Percentiles rank a stretch among this genome's conserved stretches.
Conservation (phyloP, 1,140 invertebrate species). For the Penaeus indicus region DNA sequence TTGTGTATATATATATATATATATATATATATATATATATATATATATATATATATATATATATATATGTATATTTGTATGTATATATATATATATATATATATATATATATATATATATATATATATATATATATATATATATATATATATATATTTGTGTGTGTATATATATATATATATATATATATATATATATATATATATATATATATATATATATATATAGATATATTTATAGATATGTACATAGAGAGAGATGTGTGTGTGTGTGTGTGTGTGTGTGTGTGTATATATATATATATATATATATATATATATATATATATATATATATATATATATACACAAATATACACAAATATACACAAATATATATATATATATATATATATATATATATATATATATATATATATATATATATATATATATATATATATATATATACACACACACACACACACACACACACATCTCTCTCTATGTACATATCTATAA, state of each 20-base stretch:
- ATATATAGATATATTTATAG: too few relatives aligned
- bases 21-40: conserved; percentile 5
- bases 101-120: conserved; percentile 14
- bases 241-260: too few relatives aligned
- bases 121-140: conserved; percentile 17
- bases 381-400: conserved; percentile 14
- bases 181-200: conserved; percentile 6
- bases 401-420: conserved; percentile 3
- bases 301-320: conserved; percentile 14
- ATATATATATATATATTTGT: conserved; percentile 2
- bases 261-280: too few relatives aligned
- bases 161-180: neutral
- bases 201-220: neutral
- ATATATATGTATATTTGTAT: neutral
- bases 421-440: conserved; percentile 14
- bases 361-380: conserved; percentile 14
- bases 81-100: conserved; percentile 3
- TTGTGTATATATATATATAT: neutral
- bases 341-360: too few relatives aligned
- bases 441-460: conserved; percentile 6
- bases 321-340: conserved; percentile 14
- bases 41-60: conserved; percentile 15
- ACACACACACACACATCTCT: conserved; percentile 10
- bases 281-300: conserved; percentile 13
- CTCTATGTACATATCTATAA: too few relatives aligned